Percentiles rank a stretch among this genome's conserved stretches.
These are phyloP conservation scores for Xanthia icteritia DNA, from an alignment of 2,888 invertebrate species.

Conservation along the genomic window DNA sequence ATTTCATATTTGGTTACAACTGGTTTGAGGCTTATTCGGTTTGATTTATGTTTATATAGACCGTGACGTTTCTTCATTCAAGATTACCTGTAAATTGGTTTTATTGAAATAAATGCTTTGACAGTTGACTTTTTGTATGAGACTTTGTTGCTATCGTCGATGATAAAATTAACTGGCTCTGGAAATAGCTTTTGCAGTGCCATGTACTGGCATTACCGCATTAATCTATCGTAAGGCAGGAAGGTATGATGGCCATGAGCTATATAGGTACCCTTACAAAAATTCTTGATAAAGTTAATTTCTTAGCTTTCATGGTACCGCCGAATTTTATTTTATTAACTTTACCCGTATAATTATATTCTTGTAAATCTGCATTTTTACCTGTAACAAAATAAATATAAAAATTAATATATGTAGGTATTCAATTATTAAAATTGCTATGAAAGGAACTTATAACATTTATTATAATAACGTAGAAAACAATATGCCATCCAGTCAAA, in stretches of 20 bases:
- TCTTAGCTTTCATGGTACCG: no score
- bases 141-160: background rate
- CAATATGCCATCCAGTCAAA: background rate
- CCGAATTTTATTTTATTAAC: background rate
- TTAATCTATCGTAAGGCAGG: background rate
- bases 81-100: constrained; percentile 8
- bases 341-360: constrained; percentile 29
- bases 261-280: background rate
- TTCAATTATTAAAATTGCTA: background rate
- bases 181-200: background rate
- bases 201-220: background rate
- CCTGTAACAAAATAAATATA: constrained; percentile 64
- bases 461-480: constrained; percentile 14
- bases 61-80: background rate
- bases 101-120: background rate
- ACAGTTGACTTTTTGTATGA: background rate
- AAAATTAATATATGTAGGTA: constrained; percentile 15
- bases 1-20: constrained; percentile 33
- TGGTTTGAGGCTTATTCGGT: background rate
- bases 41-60: constrained; percentile 30
- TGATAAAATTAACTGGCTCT: background rate
- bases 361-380: constrained; percentile 46
- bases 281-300: background rate
- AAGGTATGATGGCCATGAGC: background rate
- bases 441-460: background rate